Evolutionary conservation across 2,888 invertebrate genomes (phyloP), one percentile per base, ranked within the genome.

Genomic region (Ephialtes manifestator): DNA sequence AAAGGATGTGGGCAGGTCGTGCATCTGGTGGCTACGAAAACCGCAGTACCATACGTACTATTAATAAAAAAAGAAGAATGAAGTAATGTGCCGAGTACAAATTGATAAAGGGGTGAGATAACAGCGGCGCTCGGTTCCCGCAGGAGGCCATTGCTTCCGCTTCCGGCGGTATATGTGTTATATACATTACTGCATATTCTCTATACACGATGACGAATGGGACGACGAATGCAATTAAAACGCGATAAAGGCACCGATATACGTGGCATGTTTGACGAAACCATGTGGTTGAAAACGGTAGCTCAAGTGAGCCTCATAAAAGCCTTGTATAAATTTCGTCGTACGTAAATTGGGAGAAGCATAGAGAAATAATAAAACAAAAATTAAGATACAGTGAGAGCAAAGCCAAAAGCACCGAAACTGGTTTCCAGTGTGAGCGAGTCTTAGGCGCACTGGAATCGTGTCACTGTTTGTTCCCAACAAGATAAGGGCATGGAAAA

Each of bases 61-160:
- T 35, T 75, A 77, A 63, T 18, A 78, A 65, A 58, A 51, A 67
- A 75, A 74, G 83, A 78, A 75, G 53, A 76, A 87, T 77, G 85
- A 75, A 84, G 51, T 72, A 81, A 68, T 48, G 55, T 80, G 87
- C 79, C 70, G 77, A 87, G 88, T 83, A 63, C 48, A 63, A 86
- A 88, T 89, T 89, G 90, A 90, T 90, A 89, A 89, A 85, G 79
- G 81, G 80, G 60, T 67, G 85, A 85, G 88, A 89, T 89, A 87
- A 89, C 83, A 75, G 70, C 55, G 81, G 72, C 46, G 72, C 72
- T 81, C 81, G 88, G 88, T 85, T 86, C 88, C 83, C 83, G 83
- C 87, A 85, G 87, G 85, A 87, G 87, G 83, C 81, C 88, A 91
- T 90, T 89, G 88, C 87, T 91, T 91, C 89, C 90, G 90, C 82